These are phyloP conservation scores for Sesia apiformis DNA, from an alignment of 2,888 invertebrate genomes.

Conservation along the genomic window DNA sequence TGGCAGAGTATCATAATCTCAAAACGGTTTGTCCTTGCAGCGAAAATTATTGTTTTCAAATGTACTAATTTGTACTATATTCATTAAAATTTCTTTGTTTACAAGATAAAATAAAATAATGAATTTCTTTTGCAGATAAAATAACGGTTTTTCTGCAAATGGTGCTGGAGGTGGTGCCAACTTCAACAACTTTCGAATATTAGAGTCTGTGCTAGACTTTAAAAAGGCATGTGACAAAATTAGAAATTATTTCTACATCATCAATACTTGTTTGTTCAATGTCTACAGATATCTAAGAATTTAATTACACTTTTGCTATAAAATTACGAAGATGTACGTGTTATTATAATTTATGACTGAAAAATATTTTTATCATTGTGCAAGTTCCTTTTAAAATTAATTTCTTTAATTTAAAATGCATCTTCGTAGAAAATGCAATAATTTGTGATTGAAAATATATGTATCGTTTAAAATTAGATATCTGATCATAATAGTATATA, in stretches of 20 bases:
- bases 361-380: background rate
- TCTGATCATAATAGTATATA: constrained; percentile 14
- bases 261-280: too few species aligned
- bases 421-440: constrained; percentile 18
- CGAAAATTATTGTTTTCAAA: too few species aligned
- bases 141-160: constrained; percentile 93
- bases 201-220: constrained; percentile 61
- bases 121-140: constrained; percentile 78
- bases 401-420: background rate
- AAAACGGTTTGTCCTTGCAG: too few species aligned
- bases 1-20: too few species aligned
- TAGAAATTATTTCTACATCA: background rate
- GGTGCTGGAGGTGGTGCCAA: constrained; percentile 92
- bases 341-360: constrained; percentile 1
- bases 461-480: constrained; percentile 11
- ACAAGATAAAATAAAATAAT: too few species aligned
- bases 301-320: background rate
- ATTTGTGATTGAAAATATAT: constrained; percentile 21
- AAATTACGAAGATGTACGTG: background rate
- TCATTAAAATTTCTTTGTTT: too few species aligned
- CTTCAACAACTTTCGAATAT: constrained; percentile 82
- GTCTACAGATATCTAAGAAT: too few species aligned
- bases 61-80: too few species aligned
- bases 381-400: background rate
- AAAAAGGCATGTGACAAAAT: constrained; percentile 38